phyloP scores from a whole-genome alignment of 2,888 invertebrate genomes.

The Pristionchus mayeri region DNA sequence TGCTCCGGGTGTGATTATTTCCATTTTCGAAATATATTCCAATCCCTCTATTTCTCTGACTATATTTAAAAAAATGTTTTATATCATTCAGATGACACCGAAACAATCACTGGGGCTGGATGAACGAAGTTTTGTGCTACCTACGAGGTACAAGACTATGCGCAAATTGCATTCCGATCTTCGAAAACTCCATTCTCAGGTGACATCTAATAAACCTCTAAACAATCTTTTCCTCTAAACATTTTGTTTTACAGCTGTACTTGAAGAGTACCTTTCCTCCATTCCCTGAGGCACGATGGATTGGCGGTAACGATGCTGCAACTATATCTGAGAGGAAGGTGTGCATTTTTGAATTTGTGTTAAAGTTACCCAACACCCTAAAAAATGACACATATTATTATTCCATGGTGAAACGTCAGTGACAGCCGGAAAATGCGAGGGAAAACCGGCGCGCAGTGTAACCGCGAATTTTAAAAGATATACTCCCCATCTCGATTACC shows the following conservation, averaged over 20 bases:
- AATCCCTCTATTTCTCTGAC: neutral
- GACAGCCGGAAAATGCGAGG: no score
- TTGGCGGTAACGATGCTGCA: slow-evolving; percentile 54
- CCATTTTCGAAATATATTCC: neutral
- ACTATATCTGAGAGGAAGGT: slow-evolving; percentile 37
- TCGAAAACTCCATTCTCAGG: slow-evolving; percentile 62
- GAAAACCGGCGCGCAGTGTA: no score
- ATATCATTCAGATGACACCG: slow-evolving; percentile 36
- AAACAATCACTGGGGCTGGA: slow-evolving; percentile 9
- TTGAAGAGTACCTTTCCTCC: slow-evolving; percentile 61
- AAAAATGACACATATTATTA: neutral
- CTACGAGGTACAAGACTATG: slow-evolving; percentile 46
- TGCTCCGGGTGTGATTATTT: no score
- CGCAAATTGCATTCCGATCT: slow-evolving; percentile 56
- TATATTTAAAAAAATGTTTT: neutral
- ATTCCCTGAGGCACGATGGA: slow-evolving; percentile 58
- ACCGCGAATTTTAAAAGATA: no score
- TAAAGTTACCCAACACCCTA: neutral
- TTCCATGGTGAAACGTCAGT: neutral
- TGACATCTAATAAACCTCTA: neutral
- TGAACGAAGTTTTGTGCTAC: slow-evolving; percentile 40
- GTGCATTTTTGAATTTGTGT: neutral
- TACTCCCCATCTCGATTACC: no score
- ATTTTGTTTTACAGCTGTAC: slow-evolving; percentile 60
- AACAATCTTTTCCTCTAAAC: neutral